phyloP scores from a whole-genome alignment of 2,113 vertebrate genomes.

The Charina bottae region DNA sequence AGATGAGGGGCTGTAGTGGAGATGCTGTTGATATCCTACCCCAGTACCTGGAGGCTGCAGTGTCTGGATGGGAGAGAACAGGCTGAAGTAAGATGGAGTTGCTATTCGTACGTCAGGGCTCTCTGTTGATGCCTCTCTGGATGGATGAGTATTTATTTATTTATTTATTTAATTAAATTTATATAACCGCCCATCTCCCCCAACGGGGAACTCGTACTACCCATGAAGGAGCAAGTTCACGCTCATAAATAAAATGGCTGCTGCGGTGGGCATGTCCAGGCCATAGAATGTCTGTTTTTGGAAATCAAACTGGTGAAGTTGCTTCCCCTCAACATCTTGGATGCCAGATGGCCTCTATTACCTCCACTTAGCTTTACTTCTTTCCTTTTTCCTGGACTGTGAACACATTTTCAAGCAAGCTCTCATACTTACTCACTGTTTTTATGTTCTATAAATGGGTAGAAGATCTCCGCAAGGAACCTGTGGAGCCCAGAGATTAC shows the following conservation, averaged over 20 bases:
- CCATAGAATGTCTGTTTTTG: neutral
- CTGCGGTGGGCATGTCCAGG: neutral
- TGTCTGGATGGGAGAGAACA: no score
- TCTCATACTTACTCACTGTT: neutral
- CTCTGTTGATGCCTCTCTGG: neutral
- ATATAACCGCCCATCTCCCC: no score
- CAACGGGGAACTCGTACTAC: no score
- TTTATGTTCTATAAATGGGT: neutral
- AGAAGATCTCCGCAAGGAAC: neutral
- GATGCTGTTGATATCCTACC: no score
- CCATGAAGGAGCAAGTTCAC: neutral
- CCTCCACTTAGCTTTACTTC: neutral
- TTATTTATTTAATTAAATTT: no score
- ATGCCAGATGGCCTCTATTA: neutral
- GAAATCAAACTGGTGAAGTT: neutral
- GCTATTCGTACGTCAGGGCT: neutral
- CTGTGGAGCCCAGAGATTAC: neutral
- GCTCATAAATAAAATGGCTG: neutral
- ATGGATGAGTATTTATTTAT: neutral
- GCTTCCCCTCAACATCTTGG: neutral
- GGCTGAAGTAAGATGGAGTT: neutral
- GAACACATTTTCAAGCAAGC: neutral
- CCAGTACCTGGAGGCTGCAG: no score
- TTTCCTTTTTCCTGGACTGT: neutral
- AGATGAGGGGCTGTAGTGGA: no score